Evolutionary conservation across 2,888 invertebrate genomes (phyloP), one percentile per base, ranked within the genome.

Genomic region (Plemyria rubiginata): DNA sequence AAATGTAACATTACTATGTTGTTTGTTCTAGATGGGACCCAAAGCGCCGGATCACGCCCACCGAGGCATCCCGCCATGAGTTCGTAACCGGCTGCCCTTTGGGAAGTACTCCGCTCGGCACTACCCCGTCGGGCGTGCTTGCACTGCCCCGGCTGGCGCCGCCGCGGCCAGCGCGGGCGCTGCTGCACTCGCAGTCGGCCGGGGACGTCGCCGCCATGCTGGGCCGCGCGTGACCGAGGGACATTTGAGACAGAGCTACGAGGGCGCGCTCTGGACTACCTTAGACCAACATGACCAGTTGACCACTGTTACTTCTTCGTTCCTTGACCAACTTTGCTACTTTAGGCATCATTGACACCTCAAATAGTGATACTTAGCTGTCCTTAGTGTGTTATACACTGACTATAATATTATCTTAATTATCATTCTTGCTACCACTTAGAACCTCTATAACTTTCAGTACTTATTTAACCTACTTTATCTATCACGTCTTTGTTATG

Each of bases 61-160:
- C 97, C 59, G 98, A 98, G 83, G 98, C 98, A 2, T 94, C 97
- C 22, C 95, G 96, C 57, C 98, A 98, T 88, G 97, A 97, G 79
- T 98, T 98, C 76, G 94, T 95, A 70, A 94, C 94, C 7, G 94
- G 95, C 4, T 88, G 88, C 56, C 77, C 89, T 0, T 74, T 65
- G 15, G 65, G 60, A 1, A 60, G 64, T 28, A 65, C 65, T 59
- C 77, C 89, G 0, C 77, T 89, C 0, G 92, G 87, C 38, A 71
- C 82, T 69, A 88, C 87, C 68, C 94, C 85, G 48, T 87, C 78
- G 54, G 94, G 80, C 80, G 94, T 79, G 83, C 83, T 94, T 81
- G 81, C 94, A 0, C 77, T 88, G 1, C 90, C 89, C 0, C 82
- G 88, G 5, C 81, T 88, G 50, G 88, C 88, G 0, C 87, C 89